Conservation (phyloP, 2,113 vertebrate genomes). For the Coregonus clupeaformis region DNA sequence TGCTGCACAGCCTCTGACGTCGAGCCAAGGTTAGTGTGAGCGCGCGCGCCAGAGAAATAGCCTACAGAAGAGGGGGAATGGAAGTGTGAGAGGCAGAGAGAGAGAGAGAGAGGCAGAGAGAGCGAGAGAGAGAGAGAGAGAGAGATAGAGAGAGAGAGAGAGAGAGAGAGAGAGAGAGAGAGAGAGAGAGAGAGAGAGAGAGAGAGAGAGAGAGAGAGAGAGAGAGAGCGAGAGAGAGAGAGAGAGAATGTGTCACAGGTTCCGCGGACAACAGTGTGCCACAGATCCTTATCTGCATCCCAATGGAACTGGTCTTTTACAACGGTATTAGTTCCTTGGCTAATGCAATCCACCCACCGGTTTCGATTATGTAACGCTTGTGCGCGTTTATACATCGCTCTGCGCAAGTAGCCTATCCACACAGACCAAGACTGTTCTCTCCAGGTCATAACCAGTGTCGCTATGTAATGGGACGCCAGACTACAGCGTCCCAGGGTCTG, state of each 20-base stretch:
- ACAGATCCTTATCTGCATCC: background rate
- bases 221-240: slow-evolving; percentile 2
- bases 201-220: slow-evolving; percentile 17
- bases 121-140: slow-evolving; percentile 18
- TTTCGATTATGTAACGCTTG: background rate
- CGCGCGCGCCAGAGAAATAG: slow-evolving; percentile 72
- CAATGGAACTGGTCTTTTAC: background rate
- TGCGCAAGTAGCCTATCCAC: background rate
- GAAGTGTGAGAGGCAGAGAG: background rate
- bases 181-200: slow-evolving; percentile 26
- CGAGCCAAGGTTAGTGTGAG: slow-evolving; percentile 91
- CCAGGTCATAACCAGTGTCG: background rate
- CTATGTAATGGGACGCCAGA: too few species aligned
- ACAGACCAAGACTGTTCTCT: background rate
- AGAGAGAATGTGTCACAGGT: slow-evolving; percentile 6
- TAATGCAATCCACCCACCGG: background rate
- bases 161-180: background rate
- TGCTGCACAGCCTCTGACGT: slow-evolving; percentile 96
- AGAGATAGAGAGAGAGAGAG: background rate
- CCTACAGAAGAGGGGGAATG: slow-evolving; percentile 4
- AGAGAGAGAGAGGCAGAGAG: slow-evolving; percentile 21
- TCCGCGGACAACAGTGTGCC: background rate
- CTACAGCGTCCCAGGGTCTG: too few species aligned
- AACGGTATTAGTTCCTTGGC: background rate
- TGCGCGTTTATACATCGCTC: background rate